Base-by-base conservation (phyloP, 2,797 vertebrate genomes). In the Glossophaga mutica region DNA sequence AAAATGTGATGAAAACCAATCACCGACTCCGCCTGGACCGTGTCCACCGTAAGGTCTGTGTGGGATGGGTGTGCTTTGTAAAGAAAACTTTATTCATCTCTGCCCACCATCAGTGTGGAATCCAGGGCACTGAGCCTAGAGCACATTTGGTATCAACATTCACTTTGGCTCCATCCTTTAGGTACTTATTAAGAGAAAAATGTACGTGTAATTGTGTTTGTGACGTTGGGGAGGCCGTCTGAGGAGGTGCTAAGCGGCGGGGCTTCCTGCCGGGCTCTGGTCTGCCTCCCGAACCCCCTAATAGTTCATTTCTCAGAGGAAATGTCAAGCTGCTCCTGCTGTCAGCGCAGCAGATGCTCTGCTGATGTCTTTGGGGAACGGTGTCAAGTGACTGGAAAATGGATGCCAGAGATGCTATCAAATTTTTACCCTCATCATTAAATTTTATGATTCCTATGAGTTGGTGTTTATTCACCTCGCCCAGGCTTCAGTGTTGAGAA, bases 341-440 rank as follows among this genome's bases (percentile, higher is more conserved):
- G 90, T 90, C 89, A 93, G 77, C 81, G 57, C 50, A 96, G 76
- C 97, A 97, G 94, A 95, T 96, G 97, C 91, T 96, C 50, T 34
- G 24, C 85, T 81, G 95, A 96, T 29, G 34, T 94, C 92, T 97
- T 91, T 74, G 77, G 71, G 79, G 62, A 97, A 90, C 50, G 57
- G 95, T 91, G 90, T 93, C 81, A 92, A 94, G 84, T 90, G 77
- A 62, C 52, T 97, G 44, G 50, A 78, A 95, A 91, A 79, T 55
- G 39, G 76, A 95, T 95, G 89, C 86, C 78, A 96, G 68, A 44
- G 39, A 77, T 34, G 7, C 59, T 82, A 48, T 50, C 34, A 39
- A 68, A 73, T 34, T 62, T 55, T 91, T 87, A 32, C 37, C 37
- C 71, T 91, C 9, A 67, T 44, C 68, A 22, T 90, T 70, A 9